These are phyloP conservation scores for Thalassaphorura encarpata DNA, from an alignment of 1,140 invertebrate species.

Conservation along the genomic window DNA sequence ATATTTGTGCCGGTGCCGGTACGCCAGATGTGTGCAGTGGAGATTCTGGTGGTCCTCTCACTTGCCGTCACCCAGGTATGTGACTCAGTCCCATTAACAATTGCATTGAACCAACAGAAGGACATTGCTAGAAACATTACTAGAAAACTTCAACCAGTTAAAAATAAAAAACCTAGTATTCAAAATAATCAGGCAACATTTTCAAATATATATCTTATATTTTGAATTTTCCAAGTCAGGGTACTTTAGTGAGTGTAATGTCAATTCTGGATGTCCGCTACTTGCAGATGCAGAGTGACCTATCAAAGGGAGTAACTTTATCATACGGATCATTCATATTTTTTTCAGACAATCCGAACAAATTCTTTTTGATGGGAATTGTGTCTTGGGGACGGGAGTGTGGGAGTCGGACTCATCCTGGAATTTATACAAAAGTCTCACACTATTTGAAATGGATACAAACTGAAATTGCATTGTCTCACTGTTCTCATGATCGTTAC, in stretches of 20 bases:
- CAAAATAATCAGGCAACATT: too few relatives aligned
- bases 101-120: too few relatives aligned
- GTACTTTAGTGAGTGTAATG: background rate
- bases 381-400: constrained; percentile 1
- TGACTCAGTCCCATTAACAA: background rate
- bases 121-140: too few relatives aligned
- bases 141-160: too few relatives aligned
- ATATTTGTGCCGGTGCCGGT: constrained; percentile 2
- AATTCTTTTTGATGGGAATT: background rate
- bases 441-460: constrained; percentile 7
- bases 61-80: constrained; percentile 1
- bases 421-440: constrained; percentile 6
- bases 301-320: too few relatives aligned
- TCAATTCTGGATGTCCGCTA: too few relatives aligned
- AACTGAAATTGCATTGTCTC: constrained; percentile 6
- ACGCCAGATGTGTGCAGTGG: constrained; percentile 5
- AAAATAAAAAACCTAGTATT: too few relatives aligned
- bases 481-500: background rate
- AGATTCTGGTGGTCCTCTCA: constrained; percentile 4
- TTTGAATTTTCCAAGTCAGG: background rate
- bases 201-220: too few relatives aligned
- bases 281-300: too few relatives aligned
- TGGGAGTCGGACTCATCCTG: background rate
- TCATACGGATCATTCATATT: too few relatives aligned
- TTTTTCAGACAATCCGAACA: background rate